Evolutionary conservation across 2,888 invertebrate species (phyloP).

Genomic region (Serripes groenlandicus): DNA sequence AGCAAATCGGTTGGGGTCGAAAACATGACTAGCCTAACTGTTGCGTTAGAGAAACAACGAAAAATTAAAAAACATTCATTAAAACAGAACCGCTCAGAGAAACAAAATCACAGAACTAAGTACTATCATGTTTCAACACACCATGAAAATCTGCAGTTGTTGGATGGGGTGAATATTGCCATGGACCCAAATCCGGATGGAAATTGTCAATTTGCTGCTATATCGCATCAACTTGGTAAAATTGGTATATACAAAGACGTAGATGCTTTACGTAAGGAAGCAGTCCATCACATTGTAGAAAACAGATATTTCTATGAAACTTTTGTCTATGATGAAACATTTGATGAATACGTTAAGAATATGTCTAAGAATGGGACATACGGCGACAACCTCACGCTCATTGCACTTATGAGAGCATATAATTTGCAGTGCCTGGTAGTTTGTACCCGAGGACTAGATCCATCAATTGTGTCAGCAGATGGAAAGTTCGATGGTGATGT

Average conservation of each 20-base stretch:
- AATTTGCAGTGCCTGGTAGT: conserved; percentile 35
- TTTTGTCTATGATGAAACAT: conserved; percentile 22
- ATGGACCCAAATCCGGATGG: conserved; percentile 29
- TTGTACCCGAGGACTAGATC: conserved; percentile 8
- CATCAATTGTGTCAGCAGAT: conserved; percentile 26
- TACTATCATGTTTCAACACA: conserved; percentile 27
- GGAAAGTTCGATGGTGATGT: conserved; percentile 19
- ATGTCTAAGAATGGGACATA: conserved; percentile 27
- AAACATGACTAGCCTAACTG: conserved; percentile 28
- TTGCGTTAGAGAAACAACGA: conserved; percentile 1
- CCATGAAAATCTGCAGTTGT: conserved; percentile 15
- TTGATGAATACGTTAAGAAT: conserved; percentile 13
- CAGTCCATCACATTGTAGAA: conserved; percentile 14
- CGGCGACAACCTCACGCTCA: conserved; percentile 35
- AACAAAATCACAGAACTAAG: conserved; percentile 1
- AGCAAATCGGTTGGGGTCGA: conserved; percentile 27
- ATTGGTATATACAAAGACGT: conserved; percentile 7
- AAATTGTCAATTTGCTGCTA: conserved; percentile 39
- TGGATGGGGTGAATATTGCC: conserved; percentile 1
- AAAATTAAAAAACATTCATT: neutral
- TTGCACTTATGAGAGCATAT: conserved; percentile 39
- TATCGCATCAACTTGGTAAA: conserved; percentile 16
- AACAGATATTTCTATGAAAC: conserved; percentile 22
- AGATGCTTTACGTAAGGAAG: conserved; percentile 4
- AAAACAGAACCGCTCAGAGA: neutral